These are phyloP conservation scores for Drosophila elegans DNA, from an alignment of 1,140 invertebrate genomes.

Conservation along the genomic window DNA sequence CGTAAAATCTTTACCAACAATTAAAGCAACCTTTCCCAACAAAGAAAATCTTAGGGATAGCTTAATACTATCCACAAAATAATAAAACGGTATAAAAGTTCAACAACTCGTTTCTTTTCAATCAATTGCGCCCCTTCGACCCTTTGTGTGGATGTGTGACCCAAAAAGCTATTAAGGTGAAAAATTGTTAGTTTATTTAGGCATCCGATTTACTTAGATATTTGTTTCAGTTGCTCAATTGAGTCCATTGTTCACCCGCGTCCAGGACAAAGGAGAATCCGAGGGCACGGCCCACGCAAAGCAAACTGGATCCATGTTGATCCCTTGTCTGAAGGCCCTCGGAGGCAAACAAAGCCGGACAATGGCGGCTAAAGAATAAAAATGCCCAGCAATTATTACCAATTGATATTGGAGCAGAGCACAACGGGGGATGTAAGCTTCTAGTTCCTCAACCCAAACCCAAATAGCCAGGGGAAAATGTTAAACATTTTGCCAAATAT, in stretches of 20 bases:
- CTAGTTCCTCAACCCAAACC: constrained; percentile 7
- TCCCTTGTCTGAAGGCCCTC: constrained; percentile 41
- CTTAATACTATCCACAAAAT: not conserved
- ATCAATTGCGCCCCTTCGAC: constrained; percentile 35
- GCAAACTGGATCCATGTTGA: constrained; percentile 27
- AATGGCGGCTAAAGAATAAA: constrained; percentile 34
- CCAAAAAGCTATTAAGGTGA: constrained; percentile 44
- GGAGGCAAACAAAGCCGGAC: constrained; percentile 49
- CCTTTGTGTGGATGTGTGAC: constrained; percentile 13
- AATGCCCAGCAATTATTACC: constrained; percentile 66
- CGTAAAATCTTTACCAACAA: not conserved
- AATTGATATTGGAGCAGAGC: constrained; percentile 54
- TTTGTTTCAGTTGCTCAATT: constrained; percentile 53
- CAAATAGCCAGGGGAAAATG: constrained; percentile 15
- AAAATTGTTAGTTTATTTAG: constrained; percentile 56
- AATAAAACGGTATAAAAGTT: constrained; percentile 2
- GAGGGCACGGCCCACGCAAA: constrained; percentile 16
- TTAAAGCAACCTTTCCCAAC: constrained; percentile 11
- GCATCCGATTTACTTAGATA: constrained; percentile 50
- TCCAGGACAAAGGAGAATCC: constrained; percentile 11
- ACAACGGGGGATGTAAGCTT: constrained; percentile 15
- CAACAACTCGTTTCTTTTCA: constrained; percentile 37
- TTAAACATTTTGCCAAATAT: constrained; percentile 29
- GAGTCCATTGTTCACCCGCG: constrained; percentile 33
- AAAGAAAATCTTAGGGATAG: not conserved